Evolutionary conservation across 2,888 invertebrate species (phyloP), one percentile per base, ranked within the genome.

Genomic region (Leptinotarsa tumamoca): DNA sequence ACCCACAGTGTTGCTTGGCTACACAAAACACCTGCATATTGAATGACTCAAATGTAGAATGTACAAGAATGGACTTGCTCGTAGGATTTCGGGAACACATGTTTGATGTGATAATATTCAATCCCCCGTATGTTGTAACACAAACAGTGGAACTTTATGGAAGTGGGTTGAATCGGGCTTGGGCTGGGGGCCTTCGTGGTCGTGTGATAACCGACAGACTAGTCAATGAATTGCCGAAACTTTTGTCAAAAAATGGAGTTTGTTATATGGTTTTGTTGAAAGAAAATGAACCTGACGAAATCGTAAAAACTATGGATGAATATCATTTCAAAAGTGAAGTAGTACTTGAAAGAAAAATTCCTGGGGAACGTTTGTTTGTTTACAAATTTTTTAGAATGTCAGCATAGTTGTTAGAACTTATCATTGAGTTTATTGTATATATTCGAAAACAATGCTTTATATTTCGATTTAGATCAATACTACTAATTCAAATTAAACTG

Each of bases 41-140:
- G 69, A 99, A 99, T 89, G 89, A 89, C 5, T 91, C 93, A 3
- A 81, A 85, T 21, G 85, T 95, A 27, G 93, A 96, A 79, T 87
- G 91, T 17, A 83, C 94, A 10, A 91, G 90, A 77, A 93, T 93
- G 90, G 92, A 94, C 87, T 89, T 96, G 68, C 88, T 90, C 4
- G 87, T 87, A 81, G 89, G 91, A 78, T 89, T 97, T 72, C 86
- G 88, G 49, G 86, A 89, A 73, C 88, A 90, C 68, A 84, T 90
- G 23, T 93, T 98, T 82, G 99, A 99, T 91, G 83, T 99, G 27
- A 90, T 99, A 73, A 86, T 99, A 71, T 99, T 98, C 86, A 99
- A 99, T 91, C 99, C 99, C 2, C 99, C 99, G 0, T 99, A 99
- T 90, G 99, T 99, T 58, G 95, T 96, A 0, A 98, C 98, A 0